phyloP scores from a whole-genome alignment of 2,113 vertebrate genomes.

The Maccullochella peelii region DNA sequence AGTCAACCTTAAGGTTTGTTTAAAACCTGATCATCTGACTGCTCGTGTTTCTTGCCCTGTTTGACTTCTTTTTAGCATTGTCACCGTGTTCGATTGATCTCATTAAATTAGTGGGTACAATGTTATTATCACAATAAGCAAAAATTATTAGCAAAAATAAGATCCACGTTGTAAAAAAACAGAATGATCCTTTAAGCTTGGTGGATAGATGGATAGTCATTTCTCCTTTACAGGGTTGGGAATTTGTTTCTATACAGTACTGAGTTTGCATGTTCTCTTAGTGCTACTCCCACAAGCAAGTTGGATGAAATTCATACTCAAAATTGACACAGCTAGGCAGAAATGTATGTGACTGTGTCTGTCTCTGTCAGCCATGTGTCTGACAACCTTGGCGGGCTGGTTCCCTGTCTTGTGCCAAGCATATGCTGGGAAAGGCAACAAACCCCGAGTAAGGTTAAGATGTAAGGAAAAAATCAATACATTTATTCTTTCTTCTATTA shows the following conservation, averaged over 20 bases:
- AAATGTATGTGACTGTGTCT: slow-evolving; percentile 19
- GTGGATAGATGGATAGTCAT: not conserved
- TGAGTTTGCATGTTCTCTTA: slow-evolving; percentile 22
- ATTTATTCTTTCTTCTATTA: not conserved
- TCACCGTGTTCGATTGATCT: too few relatives aligned
- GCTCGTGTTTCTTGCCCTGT: too few relatives aligned
- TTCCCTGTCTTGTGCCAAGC: slow-evolving; percentile 9
- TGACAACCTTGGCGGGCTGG: slow-evolving; percentile 34
- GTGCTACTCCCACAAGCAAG: slow-evolving; percentile 1
- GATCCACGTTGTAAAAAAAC: not conserved
- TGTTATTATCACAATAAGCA: not conserved
- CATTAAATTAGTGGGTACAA: not conserved
- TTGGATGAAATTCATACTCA: slow-evolving; percentile 3
- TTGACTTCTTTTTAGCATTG: too few relatives aligned
- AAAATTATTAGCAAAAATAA: slow-evolving; percentile 9
- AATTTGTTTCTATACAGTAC: slow-evolving; percentile 1
- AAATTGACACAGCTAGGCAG: slow-evolving; percentile 24
- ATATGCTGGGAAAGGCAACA: not conserved
- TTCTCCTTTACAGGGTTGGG: not conserved
- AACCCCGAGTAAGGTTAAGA: not conserved
- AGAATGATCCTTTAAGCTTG: not conserved
- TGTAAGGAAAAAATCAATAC: slow-evolving; percentile 9
- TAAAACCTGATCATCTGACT: not conserved
- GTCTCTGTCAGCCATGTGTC: slow-evolving; percentile 44
- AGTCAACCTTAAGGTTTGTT: slow-evolving; percentile 1